Base-by-base conservation (phyloP, 2,113 vertebrate species). In the Pyrgilauda ruficollis region DNA sequence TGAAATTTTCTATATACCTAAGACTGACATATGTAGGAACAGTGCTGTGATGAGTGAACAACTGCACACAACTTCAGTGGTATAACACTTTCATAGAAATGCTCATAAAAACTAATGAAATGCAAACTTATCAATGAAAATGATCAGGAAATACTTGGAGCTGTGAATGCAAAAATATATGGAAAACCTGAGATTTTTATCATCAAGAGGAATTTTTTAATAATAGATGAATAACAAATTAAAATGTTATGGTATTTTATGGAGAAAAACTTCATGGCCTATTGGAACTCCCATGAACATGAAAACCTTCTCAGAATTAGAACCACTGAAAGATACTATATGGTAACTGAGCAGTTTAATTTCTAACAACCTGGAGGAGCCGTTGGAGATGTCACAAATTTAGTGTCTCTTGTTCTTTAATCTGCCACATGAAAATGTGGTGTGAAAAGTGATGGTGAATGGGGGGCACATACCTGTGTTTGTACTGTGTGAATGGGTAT, bases 361-460 rank as follows among this genome's bases (percentile, higher is more conserved):
- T 49, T 84, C 67, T 68, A 30, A 37, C 61, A 58, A 83, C 1
- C 30, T 16, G 31, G 11, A 63, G 7, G 19, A 80, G 19, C 47
- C 26, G 22, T 46, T 91, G 23, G 33, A 61, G 14, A 43, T 47
- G 41, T 58, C n/a, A 82, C n/a, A 79, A 75, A 70, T 39, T 26
- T 23, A 47, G 13, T 39, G 23, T 81, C 5, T 15, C 28, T 47
- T 81, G 4, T 82, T 74, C 27, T 62, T 66, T 52, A 69, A 61
- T 56, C 20, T 85, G 20, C 26, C 12, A 8, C 15, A 5, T 55
- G 26, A 81, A 84, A 61, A 3, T 2, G 11, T 37, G 12, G 10
- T 1, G 2, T 78, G 26, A 44, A 43, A 69, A 41, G 30, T 3
- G 6, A 15, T 18, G 19, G 5, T 0, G 1, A 33, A 13, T 10